A percentile compares a stretch with the other conserved stretches of the same genome.
phyloP scores from a whole-genome alignment of 1,140 invertebrate genomes.

The Colletes gigas region DNA sequence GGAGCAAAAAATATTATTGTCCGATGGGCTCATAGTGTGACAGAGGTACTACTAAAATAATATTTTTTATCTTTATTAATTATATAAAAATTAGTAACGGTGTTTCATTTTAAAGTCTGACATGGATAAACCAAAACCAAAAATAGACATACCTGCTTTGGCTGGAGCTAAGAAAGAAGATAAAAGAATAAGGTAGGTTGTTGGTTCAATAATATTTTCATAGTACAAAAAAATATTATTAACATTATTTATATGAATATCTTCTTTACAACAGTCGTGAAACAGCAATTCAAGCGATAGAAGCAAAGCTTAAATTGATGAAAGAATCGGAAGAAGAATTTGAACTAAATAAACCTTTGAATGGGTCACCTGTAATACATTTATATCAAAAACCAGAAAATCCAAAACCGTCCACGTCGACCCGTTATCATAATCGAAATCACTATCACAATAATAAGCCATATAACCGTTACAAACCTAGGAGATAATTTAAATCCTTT shows the following conservation, averaged over 20 bases:
- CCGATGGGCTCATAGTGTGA: slow-evolving; percentile 90
- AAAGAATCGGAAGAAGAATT: slow-evolving; percentile 86
- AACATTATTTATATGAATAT: not conserved
- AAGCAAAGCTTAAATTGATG: slow-evolving; percentile 92
- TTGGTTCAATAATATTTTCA: slow-evolving; percentile 16
- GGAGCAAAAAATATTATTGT: slow-evolving; percentile 89
- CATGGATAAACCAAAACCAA: slow-evolving; percentile 87
- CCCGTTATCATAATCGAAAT: slow-evolving; percentile 69
- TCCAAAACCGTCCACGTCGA: slow-evolving; percentile 78
- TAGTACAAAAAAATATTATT: not conserved
- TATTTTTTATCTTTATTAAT: not conserved
- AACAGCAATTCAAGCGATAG: slow-evolving; percentile 92
- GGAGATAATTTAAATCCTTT: slow-evolving; percentile 74
- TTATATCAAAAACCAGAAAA: slow-evolving; percentile 83
- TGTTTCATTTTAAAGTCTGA: slow-evolving; percentile 83
- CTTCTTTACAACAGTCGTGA: slow-evolving; percentile 83
- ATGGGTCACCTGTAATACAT: slow-evolving; percentile 85
- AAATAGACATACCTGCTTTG: slow-evolving; percentile 88
- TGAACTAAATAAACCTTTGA: slow-evolving; percentile 85
- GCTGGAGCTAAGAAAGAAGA: slow-evolving; percentile 86
- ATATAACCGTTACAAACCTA: slow-evolving; percentile 75
- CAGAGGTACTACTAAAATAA: slow-evolving; percentile 81
- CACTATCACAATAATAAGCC: slow-evolving; percentile 75
- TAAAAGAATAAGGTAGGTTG: slow-evolving; percentile 82
- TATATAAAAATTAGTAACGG: slow-evolving; percentile 37